phyloP scores from a whole-genome alignment of 64 coral and sea anemone genomes.

The Platygyra sinensis region DNA sequence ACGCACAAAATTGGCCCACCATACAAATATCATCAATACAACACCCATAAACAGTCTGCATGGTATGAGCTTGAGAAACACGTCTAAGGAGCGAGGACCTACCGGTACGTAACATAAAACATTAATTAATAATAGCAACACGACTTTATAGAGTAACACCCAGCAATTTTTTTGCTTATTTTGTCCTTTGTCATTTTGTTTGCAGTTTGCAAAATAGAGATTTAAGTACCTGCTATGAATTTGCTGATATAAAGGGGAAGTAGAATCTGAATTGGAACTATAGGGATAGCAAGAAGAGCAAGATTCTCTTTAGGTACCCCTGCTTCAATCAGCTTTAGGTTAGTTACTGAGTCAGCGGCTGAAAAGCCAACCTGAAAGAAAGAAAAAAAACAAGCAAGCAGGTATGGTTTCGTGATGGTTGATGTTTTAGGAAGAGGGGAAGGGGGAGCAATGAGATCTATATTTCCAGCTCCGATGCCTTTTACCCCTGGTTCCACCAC shows the following conservation, averaged over 20 bases:
- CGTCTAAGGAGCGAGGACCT: constrained; percentile 79
- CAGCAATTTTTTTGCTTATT: too few species aligned
- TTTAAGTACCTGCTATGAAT: constrained; percentile 85
- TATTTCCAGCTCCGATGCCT: too few species aligned
- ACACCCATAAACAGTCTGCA: constrained; percentile 73
- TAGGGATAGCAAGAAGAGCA: constrained; percentile 95
- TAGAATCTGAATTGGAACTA: constrained; percentile 94
- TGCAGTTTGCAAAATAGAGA: too few species aligned
- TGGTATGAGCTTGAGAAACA: constrained; percentile 74
- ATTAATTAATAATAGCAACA: not conserved
- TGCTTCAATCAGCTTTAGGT: constrained; percentile 93
- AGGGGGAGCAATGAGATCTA: too few species aligned
- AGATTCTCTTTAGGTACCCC: constrained; percentile 96
- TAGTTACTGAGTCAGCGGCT: constrained; percentile 88
- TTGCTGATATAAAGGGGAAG: constrained; percentile 88
- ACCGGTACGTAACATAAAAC: not conserved
- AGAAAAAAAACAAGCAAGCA: not conserved
- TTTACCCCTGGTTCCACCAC: too few species aligned
- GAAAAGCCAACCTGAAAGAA: constrained; percentile 89
- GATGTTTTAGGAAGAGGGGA: too few species aligned
- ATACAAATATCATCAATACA: constrained; percentile 81
- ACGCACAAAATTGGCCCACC: constrained; percentile 89
- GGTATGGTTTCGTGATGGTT: too few species aligned
- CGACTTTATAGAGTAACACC: too few species aligned
- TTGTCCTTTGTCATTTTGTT: too few species aligned